Evolutionary conservation across 1,140 invertebrate genomes (phyloP), one percentile per base, ranked within the genome.

Genomic region (Drosophila biarmipes): DNA sequence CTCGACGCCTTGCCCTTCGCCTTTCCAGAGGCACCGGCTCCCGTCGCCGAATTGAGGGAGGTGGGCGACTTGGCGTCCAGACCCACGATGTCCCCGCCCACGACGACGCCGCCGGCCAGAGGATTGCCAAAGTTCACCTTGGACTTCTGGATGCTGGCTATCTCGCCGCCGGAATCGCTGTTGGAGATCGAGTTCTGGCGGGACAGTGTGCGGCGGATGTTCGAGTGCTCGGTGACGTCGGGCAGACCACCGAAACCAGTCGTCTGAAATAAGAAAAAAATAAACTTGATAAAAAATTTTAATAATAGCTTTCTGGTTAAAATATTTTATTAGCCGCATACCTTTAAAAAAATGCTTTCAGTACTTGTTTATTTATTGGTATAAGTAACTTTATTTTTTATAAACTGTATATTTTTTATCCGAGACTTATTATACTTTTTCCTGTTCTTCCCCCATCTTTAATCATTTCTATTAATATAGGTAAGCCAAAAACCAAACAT

Each of bases 151-250:
- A 82, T 91, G 85, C 78, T 92, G 77, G 72, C 86, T 71, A 74
- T 90, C 66, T 80, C 86, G 29, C 79, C 84, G 52, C 86, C 84
- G 12, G 91, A 92, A 62, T 92, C 91, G 53, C 91, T 92, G 53
- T 92, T 92, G 11, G 91, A 91, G 59, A 84, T 84, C 21, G 91
- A 92, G 68, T 92, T 90, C 77, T 92, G 91, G 84, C 90, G 90
- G 73, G 90, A 91, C 38, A 90, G 74, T 11, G 90, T 90, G 35
- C 80, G 91, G 34, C 87, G 91, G 56, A 91, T 90, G 54, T 92
- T 92, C 29, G 91, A 92, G 73, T 92, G 91, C 59, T 92, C 91
- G 71, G 91, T 92, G 38, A 92, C 91, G 66, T 92, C 91, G 51
- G 91, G 91, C 52, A 92, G 66, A 19, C 91, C 91, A 53, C 91